Base-by-base conservation (phyloP, 2,113 vertebrate genomes). In the Prinia subflava region DNA sequence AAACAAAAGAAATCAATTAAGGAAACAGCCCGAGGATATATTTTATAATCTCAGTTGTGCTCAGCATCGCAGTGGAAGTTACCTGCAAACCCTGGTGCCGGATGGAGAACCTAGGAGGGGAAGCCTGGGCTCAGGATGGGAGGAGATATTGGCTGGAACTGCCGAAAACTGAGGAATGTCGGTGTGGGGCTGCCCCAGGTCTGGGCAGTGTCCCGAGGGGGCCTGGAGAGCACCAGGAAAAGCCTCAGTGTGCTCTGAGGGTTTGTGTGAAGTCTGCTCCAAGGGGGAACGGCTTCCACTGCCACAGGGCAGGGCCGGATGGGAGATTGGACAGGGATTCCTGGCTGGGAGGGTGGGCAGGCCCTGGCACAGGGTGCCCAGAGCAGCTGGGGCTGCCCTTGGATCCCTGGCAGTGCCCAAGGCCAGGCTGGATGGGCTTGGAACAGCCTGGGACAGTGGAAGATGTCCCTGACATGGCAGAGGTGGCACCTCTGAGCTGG, bases 1-100 rank as follows among this genome's bases (percentile, higher is more conserved):
- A 98, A 97, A 98, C 97, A 97, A 98, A 97, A 97, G 98, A 97
- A 98, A 98, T 97, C 98, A 98, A 98, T 98, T 98, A 98, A 97
- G 97, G 93, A 93, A 96, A 93, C 80, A 83, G 97, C 97, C 97
- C 64, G 86, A 77, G 96, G 97, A 96, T 91, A 94, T 93, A 67
- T 87, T 97, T 97, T 85, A 89, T 91, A 90, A 95, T 90, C 82
- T 53, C 23, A 92, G 71, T 73, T 92, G 84, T 37, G 80, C 90
- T 86, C 76, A 27, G 88, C 73, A 42, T 89, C 8, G 17, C 64
- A 11, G 24, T 3, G 37, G 68, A 18, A 77, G 86, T 88, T 77
- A 90, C 69, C 84, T 89, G 74, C 75, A 73, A 91, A 83, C 31
- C 56, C 57, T 18, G 46, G 94, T 46, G 93, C 64, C 4, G 14